A percentile compares a stretch with the other conserved stretches of the same genome.
These are phyloP conservation scores for Acrobasis suavella DNA, from an alignment of 2,888 invertebrate genomes.

Conservation along the genomic window DNA sequence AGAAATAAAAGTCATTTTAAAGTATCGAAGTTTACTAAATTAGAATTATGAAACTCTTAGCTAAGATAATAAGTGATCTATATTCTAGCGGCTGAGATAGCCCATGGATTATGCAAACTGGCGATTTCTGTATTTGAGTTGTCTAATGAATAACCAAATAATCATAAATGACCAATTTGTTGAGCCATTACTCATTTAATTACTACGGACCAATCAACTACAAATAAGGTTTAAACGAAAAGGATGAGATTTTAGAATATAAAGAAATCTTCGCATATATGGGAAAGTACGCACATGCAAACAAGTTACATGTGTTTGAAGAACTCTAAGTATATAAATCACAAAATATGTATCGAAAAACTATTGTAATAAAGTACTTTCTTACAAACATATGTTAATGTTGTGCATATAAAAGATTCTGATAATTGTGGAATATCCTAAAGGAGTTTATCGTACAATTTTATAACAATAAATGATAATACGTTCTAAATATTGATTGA, in stretches of 20 bases:
- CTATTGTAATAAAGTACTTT: no score
- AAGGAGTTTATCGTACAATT: not conserved
- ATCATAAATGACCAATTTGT: conserved; percentile 1
- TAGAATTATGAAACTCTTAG: not conserved
- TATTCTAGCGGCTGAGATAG: not conserved
- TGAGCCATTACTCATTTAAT: not conserved
- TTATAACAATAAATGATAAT: not conserved
- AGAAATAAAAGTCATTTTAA: no score
- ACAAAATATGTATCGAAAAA: no score
- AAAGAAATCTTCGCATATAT: no score
- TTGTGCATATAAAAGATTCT: not conserved
- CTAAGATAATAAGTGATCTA: not conserved
- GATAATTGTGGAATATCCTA: not conserved
- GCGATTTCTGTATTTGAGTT: conserved; percentile 1
- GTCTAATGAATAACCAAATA: conserved; percentile 4
- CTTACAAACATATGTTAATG: no score
- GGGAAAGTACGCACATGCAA: no score
- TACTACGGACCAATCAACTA: not conserved
- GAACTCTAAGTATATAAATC: no score
- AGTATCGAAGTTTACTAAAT: no score
- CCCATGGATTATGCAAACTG: conserved; percentile 2
- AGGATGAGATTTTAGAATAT: not conserved
- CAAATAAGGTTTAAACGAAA: not conserved
- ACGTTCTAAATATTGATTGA: conserved; percentile 14
- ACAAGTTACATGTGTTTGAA: no score